Percentiles rank a stretch among this genome's conserved stretches.
These are phyloP conservation scores for Drosophila ironensis DNA, from an alignment of 1,140 invertebrate genomes.

Conservation along the genomic window DNA sequence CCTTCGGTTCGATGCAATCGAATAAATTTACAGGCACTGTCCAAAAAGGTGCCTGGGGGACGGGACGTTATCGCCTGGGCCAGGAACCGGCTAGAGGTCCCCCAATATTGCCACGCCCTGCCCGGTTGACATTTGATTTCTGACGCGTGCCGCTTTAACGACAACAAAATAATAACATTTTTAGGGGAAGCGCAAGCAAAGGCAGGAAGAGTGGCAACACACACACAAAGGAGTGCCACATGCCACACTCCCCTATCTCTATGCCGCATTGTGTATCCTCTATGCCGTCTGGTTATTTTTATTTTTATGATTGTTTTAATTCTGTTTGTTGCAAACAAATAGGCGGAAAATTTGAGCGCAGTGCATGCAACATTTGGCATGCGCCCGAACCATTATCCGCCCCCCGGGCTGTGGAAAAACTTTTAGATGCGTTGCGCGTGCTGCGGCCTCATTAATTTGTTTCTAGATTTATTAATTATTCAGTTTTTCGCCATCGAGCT, in stretches of 20 bases:
- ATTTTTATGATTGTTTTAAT: conserved; percentile 76
- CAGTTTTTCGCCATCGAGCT: conserved; percentile 39
- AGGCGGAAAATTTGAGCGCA: conserved; percentile 65
- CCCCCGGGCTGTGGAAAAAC: not conserved
- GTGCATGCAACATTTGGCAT: conserved; percentile 53
- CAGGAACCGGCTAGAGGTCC: not conserved
- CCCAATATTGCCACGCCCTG: not conserved
- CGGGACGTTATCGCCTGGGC: not conserved
- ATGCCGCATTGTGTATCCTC: too few relatives aligned
- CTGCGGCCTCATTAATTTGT: conserved; percentile 74
- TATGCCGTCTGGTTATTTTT: conserved; percentile 44
- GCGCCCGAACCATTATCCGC: conserved; percentile 10
- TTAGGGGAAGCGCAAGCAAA: not conserved
- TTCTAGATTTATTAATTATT: conserved; percentile 76
- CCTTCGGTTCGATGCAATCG: not conserved
- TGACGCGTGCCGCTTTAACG: conserved; percentile 73
- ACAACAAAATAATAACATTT: conserved; percentile 2
- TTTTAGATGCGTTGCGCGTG: conserved; percentile 49
- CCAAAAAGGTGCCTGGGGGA: conserved; percentile 48
- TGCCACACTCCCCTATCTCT: not conserved
- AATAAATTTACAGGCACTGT: conserved; percentile 50
- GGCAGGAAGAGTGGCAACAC: not conserved
- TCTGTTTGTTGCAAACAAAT: conserved; percentile 77
- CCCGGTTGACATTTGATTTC: conserved; percentile 70
- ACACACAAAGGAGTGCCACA: conserved; percentile 25